phyloP scores from a whole-genome alignment of 2,888 invertebrate genomes.

The Chrysopilus asiliformis region DNA sequence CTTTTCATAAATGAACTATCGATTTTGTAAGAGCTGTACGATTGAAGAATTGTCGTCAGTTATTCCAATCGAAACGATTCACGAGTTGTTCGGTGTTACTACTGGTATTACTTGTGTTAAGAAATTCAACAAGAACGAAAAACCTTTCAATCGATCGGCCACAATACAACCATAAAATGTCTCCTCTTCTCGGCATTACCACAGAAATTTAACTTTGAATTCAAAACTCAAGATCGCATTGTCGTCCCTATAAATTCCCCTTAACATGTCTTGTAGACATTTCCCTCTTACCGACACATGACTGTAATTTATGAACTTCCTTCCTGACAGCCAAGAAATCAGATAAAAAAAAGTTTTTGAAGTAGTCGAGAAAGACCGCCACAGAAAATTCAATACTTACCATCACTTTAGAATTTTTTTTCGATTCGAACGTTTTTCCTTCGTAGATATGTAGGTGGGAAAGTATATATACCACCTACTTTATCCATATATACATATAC shows the following conservation, averaged over 20 bases:
- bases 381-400: conserved; percentile 5
- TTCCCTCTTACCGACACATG: conserved; percentile 11
- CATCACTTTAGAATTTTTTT: conserved; percentile 5
- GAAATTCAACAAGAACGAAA: too few species aligned
- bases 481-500: too few species aligned
- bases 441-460: neutral
- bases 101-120: too few species aligned
- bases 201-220: conserved; percentile 11
- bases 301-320: conserved; percentile 15
- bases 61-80: too few species aligned
- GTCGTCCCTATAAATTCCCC: conserved; percentile 14
- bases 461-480: too few species aligned
- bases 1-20: too few species aligned
- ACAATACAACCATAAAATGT: too few species aligned
- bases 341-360: conserved; percentile 10
- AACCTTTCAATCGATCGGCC: too few species aligned
- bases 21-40: too few species aligned
- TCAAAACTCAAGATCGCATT: conserved; percentile 11
- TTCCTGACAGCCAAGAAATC: conserved; percentile 14
- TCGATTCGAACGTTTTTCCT: conserved; percentile 6
- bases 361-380: conserved; percentile 7
- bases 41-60: too few species aligned
- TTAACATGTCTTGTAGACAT: conserved; percentile 12
- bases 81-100: too few species aligned
- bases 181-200: too few species aligned